Percentiles rank a stretch among this genome's conserved stretches.
phyloP scores from a whole-genome alignment of 2,113 vertebrate genomes.

The Crotalus helleri region DNA sequence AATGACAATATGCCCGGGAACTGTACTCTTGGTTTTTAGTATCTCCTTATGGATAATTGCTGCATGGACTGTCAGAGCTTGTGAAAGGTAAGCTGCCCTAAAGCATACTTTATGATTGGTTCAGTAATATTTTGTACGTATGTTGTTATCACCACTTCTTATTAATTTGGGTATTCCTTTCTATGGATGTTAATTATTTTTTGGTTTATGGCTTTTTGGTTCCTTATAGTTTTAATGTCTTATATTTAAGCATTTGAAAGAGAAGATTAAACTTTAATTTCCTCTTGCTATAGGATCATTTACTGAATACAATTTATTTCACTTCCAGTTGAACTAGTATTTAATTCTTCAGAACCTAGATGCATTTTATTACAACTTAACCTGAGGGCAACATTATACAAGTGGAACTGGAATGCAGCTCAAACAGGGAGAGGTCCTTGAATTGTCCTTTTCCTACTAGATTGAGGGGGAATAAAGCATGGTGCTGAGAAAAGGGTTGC shows the following conservation, averaged over 20 bases:
- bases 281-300: neutral
- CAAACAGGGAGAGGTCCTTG: neutral
- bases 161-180: neutral
- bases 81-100: slow-evolving; percentile 88
- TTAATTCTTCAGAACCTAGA: neutral
- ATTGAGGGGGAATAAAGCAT: neutral
- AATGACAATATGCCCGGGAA: slow-evolving; percentile 99
- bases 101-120: neutral
- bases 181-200: neutral
- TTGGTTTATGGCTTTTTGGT: neutral
- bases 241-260: slow-evolving; percentile 15
- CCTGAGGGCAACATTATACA: neutral
- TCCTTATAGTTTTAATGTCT: neutral
- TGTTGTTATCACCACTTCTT: neutral
- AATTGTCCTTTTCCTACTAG: neutral
- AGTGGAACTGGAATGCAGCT: neutral
- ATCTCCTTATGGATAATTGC: slow-evolving; percentile 99
- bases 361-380: neutral
- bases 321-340: neutral
- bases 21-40: slow-evolving; percentile 98
- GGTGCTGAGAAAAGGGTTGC: neutral
- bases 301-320: neutral
- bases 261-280: neutral
- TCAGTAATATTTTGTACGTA: neutral
- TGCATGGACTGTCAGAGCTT: slow-evolving; percentile 98